phyloP scores from a whole-genome alignment of 2,113 vertebrate genomes.

The Cacatua alba region DNA sequence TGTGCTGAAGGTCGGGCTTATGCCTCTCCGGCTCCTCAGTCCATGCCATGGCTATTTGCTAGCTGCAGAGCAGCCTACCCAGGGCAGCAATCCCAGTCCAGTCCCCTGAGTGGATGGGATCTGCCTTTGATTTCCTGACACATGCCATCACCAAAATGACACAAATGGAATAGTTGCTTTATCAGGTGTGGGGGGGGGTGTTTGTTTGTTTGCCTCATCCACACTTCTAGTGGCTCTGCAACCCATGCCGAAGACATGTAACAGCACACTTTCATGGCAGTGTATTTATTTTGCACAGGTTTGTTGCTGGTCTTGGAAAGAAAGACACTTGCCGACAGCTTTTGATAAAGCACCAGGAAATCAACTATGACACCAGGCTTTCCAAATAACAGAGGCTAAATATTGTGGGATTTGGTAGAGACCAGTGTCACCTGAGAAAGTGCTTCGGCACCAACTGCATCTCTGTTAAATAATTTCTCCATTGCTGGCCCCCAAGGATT shows the following conservation, averaged over 20 bases:
- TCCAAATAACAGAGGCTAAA: not conserved
- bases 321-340: not conserved
- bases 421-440: not conserved
- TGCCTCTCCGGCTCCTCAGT: fast-evolving
- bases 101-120: not conserved
- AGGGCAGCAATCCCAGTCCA: not conserved
- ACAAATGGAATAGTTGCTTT: not conserved
- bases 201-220: not conserved
- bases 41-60: fast-evolving
- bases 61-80: not conserved
- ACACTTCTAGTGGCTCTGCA: not conserved
- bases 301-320: not conserved
- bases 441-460: not conserved
- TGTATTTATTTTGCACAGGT: not conserved
- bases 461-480: not conserved
- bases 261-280: not conserved
- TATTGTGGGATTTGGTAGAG: not conserved
- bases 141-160: not conserved
- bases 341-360: not conserved
- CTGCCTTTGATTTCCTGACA: not conserved
- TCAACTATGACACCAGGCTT: not conserved
- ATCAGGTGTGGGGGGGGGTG: not conserved
- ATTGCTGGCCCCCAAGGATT: not conserved
- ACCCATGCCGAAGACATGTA: not conserved
- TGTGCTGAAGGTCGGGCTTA: not conserved